Evolutionary conservation across 1,140 invertebrate species (phyloP).

Genomic region (Theocolax elegans): DNA sequence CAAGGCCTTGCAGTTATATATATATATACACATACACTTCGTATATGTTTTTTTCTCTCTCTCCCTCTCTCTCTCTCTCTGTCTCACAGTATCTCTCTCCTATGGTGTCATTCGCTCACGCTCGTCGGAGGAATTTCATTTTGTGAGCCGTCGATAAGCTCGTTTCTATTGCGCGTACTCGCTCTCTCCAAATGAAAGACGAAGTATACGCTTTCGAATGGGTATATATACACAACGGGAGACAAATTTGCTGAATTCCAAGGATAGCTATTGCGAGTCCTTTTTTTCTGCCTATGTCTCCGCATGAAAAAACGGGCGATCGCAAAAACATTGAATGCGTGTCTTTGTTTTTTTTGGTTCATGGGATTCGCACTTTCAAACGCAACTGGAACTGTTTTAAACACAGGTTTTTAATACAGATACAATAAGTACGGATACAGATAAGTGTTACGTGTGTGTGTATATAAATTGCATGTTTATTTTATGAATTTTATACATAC

Average conservation of each 20-base stretch:
- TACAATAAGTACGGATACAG: no score
- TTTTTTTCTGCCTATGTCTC: background rate
- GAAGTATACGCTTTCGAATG: conserved; percentile 11
- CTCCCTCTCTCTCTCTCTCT: background rate
- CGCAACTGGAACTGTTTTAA: no score
- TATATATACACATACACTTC: background rate
- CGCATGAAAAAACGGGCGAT: no score
- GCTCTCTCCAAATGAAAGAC: conserved; percentile 32
- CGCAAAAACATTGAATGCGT: no score
- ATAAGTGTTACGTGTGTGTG: no score
- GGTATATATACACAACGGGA: background rate
- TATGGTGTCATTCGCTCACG: background rate
- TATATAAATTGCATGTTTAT: no score
- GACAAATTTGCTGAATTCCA: conserved; percentile 20
- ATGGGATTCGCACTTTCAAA: no score
- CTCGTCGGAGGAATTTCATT: conserved; percentile 35
- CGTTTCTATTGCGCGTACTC: conserved; percentile 4
- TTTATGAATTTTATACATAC: no score
- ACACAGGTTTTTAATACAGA: no score
- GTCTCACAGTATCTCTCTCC: no score
- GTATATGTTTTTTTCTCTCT: background rate
- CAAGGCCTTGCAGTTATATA: background rate
- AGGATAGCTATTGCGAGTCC: background rate
- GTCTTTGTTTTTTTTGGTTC: no score
- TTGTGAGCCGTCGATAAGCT: conserved; percentile 39